Evolutionary conservation across 2,113 vertebrate genomes (phyloP).

Genomic region (Axis porcinus): DNA sequence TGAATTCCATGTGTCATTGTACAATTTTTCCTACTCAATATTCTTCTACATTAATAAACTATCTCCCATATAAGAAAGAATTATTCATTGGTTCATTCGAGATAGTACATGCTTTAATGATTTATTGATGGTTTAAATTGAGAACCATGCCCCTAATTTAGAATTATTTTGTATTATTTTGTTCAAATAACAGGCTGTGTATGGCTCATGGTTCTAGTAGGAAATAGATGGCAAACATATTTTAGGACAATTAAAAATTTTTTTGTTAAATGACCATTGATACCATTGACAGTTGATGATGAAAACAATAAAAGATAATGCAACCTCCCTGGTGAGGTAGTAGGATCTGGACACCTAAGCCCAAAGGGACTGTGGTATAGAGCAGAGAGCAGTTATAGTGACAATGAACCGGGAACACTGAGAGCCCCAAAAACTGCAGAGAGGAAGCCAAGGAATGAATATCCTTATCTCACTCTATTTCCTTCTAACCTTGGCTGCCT

Average conservation of each 20-base stretch:
- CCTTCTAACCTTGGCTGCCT: background rate
- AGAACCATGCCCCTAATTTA: background rate
- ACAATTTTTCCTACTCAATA: background rate
- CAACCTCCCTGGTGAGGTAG: background rate
- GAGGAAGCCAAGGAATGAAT: background rate
- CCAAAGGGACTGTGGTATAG: accelerated
- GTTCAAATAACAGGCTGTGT: background rate
- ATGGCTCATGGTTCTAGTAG: background rate
- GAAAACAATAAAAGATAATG: background rate
- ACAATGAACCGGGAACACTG: background rate
- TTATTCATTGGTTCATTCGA: background rate
- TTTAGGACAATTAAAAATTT: background rate
- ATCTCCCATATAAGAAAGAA: background rate
- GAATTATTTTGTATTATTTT: background rate
- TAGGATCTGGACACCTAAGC: accelerated
- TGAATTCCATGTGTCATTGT: background rate
- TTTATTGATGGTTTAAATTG: background rate
- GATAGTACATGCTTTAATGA: background rate
- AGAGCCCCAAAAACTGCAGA: accelerated
- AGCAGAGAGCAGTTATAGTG: background rate
- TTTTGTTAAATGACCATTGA: background rate
- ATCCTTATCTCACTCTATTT: background rate
- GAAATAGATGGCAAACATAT: background rate
- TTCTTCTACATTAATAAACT: background rate
- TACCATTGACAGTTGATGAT: background rate